Evolutionary conservation across 1,140 invertebrate genomes (phyloP).

Genomic region (Orchesella cincta): DNA sequence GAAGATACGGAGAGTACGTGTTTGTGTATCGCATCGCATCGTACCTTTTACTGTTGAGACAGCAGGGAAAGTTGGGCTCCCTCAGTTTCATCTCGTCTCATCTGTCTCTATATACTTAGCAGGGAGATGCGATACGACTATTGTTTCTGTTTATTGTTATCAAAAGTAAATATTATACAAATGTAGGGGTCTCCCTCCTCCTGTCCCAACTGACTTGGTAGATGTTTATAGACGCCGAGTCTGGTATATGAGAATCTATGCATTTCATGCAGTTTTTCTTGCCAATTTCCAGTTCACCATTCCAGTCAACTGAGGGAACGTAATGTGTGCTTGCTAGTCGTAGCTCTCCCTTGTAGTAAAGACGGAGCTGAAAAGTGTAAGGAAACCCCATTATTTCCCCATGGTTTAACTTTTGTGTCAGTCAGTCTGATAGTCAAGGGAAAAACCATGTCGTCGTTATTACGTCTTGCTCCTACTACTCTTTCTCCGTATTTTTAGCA

Average conservation of each 20-base stretch:
- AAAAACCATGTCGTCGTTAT: slow-evolving; percentile 21
- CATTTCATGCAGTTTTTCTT: slow-evolving; percentile 14
- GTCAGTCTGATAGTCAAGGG: slow-evolving; percentile 25
- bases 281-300: slow-evolving; percentile 15
- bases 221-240: too few relatives aligned
- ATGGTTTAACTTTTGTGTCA: slow-evolving; percentile 30
- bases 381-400: slow-evolving; percentile 28
- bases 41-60: not conserved
- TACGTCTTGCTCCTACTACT: not conserved
- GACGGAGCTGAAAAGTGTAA: slow-evolving; percentile 11
- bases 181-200: not conserved
- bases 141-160: not conserved
- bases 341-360: not conserved
- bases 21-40: not conserved
- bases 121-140: too few relatives aligned
- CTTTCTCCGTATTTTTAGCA: not conserved
- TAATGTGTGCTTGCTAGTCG: too few relatives aligned
- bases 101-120: too few relatives aligned
- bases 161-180: not conserved
- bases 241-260: too few relatives aligned
- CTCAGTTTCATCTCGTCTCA: too few relatives aligned
- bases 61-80: too few relatives aligned
- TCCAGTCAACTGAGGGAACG: slow-evolving; percentile 1
- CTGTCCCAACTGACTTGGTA: too few relatives aligned
- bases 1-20: not conserved